Evolutionary conservation across 2,888 invertebrate species (phyloP), one percentile per base, ranked within the genome.

Genomic region (Drosophila hamatofila): DNA sequence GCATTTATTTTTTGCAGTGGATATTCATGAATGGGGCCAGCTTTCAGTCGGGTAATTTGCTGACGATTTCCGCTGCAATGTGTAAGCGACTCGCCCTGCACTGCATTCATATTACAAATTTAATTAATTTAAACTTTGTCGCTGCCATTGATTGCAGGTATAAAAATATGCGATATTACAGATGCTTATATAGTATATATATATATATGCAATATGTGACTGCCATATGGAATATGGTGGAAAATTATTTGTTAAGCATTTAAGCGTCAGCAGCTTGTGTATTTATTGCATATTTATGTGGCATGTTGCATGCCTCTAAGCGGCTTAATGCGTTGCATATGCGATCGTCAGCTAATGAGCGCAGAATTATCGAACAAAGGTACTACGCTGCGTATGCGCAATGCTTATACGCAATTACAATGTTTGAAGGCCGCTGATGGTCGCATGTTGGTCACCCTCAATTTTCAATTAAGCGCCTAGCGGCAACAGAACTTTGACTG

Each of bases 81-180:
- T 54, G 63, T 64, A 49, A 49, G 21, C 52, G 37, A 41, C 30
- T 35, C 51, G 39, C 52, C 8, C 39, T 33, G 65, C 69, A 42
- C 56, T 71, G 80, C 88, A 67, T 68, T 78, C 70, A 78, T 83
- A 75, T 75, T 69, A 59, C 66, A 82, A 80, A 88, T 88, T 83
- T 79, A 81, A 88, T 88, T 75, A 77, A 84, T 86, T 86, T 79
- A 62, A 84, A 75, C 76, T 80, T 75, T 78, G 75, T 80, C 77
- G 78, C 75, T 72, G 78, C 51, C 75, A 81, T 56, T 65, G 80
- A 66, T 48, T 44, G 54, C 39, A 37, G 14, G 2, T 3, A n/a
- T 16, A 16, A n/a, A n/a, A 14, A 14, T 14, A 35, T 35, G 14
- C 37, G 37, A 37, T n/a, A 57, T 42, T 9, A 33, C 16, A 23